Conservation (phyloP, 35 echinoderm and acorn worm species). For the Lytechinus variegatus region DNA sequence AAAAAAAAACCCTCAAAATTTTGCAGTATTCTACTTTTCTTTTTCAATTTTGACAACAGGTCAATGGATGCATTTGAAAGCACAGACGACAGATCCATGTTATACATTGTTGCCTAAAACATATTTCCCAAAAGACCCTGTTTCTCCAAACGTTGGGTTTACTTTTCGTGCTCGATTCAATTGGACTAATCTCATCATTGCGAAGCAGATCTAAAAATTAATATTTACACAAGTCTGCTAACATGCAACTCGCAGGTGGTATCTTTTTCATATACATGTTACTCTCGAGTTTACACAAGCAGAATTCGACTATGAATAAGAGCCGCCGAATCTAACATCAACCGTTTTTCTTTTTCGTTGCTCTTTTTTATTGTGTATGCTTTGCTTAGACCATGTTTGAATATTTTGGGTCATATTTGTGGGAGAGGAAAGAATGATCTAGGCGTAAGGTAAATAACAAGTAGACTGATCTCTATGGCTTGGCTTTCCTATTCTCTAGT, state of each 20-base stretch:
- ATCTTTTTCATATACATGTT: conserved; percentile 27
- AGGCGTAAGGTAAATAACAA: background rate
- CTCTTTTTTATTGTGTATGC: background rate
- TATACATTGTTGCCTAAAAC: background rate
- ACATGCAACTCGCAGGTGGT: conserved; percentile 31
- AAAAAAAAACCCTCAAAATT: background rate
- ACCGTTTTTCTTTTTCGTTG: conserved; percentile 38
- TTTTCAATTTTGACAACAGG: background rate
- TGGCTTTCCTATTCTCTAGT: background rate
- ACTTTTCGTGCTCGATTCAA: conserved; percentile 17
- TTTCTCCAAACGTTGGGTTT: conserved; percentile 28
- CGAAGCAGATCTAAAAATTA: conserved; percentile 39
- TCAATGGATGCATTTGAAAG: background rate
- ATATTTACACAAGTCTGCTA: conserved; percentile 46
- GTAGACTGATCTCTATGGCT: conserved; percentile 1
- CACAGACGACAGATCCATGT: background rate
- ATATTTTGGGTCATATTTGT: background rate
- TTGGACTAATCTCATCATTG: conserved; percentile 35
- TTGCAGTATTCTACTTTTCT: background rate
- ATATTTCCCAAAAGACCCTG: conserved; percentile 26
- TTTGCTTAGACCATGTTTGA: conserved; percentile 4
- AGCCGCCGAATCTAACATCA: conserved; percentile 35
- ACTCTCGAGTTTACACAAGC: conserved; percentile 14
- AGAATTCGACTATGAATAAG: background rate
- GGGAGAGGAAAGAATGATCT: background rate